Evolutionary conservation across 2,888 invertebrate species (phyloP).

Genomic region (Pyralis farinalis): DNA sequence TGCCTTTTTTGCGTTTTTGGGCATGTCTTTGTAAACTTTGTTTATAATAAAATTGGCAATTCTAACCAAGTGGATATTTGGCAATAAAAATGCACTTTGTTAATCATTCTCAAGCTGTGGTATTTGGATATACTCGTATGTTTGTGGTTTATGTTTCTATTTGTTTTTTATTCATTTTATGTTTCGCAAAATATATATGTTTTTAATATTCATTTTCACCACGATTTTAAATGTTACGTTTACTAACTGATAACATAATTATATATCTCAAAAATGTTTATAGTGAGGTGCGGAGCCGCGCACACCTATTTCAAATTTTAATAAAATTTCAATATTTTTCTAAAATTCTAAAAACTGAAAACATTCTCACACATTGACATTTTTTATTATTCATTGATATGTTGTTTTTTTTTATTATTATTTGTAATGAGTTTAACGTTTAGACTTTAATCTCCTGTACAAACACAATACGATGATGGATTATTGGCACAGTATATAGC

Average conservation of each 20-base stretch:
- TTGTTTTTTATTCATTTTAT: conserved; percentile 30
- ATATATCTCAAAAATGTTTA: conserved; percentile 15
- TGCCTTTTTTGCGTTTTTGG: too few relatives aligned
- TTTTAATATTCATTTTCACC: conserved; percentile 27
- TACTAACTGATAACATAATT: conserved; percentile 9
- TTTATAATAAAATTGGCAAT: conserved; percentile 64
- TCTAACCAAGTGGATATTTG: conserved; percentile 46
- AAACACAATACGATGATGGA: conserved; percentile 48
- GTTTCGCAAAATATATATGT: conserved; percentile 27
- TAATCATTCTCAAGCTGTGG: conserved; percentile 60
- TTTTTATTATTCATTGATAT: conserved; percentile 21
- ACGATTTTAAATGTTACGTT: conserved; percentile 14
- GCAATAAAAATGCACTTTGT: conserved; percentile 66
- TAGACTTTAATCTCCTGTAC: conserved; percentile 31
- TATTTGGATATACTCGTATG: conserved; percentile 55
- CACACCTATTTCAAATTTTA: conserved; percentile 19
- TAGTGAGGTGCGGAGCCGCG: conserved; percentile 50
- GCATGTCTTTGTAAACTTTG: conserved; percentile 33
- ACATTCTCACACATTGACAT: conserved; percentile 8
- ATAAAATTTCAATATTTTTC: background rate
- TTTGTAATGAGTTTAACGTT: conserved; percentile 22
- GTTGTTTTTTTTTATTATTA: conserved; percentile 17
- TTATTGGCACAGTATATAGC: conserved; percentile 52
- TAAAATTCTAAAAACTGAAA: conserved; percentile 1
- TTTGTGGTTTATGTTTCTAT: conserved; percentile 29